Conservation (phyloP, 2,888 invertebrate genomes). For the Dicyrtomina minuta region DNA sequence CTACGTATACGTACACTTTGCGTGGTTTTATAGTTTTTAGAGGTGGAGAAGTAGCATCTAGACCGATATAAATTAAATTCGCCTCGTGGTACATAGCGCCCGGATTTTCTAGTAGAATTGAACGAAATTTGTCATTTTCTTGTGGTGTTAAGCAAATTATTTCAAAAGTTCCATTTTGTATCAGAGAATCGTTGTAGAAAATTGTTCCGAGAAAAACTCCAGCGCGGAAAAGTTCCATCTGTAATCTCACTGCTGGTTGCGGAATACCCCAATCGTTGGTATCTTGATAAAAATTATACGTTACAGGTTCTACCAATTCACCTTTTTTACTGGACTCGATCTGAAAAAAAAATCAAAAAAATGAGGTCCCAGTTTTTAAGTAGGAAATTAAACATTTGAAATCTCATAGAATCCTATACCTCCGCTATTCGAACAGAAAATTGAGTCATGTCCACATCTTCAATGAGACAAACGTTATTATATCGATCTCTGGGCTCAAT, state of each 20-base stretch:
- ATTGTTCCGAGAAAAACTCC: conserved; percentile 47
- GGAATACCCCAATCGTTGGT: conserved; percentile 32
- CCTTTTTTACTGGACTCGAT: conserved; percentile 35
- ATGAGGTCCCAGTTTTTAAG: too few relatives aligned
- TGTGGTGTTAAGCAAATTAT: conserved; percentile 46
- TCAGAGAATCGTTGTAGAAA: conserved; percentile 38
- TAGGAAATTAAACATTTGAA: conserved; percentile 14
- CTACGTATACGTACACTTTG: conserved; percentile 49
- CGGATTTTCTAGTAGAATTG: conserved; percentile 41
- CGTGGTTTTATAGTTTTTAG: conserved; percentile 34
- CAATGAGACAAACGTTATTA: conserved; percentile 49
- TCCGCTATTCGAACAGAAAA: conserved; percentile 43
- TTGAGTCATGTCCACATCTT: conserved; percentile 44
- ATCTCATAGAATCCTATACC: conserved; percentile 6
- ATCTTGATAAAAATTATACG: conserved; percentile 45
- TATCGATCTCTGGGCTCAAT: conserved; percentile 48
- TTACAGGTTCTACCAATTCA: conserved; percentile 39
- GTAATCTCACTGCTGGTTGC: conserved; percentile 38
- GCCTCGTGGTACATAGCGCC: conserved; percentile 47
- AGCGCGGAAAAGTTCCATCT: conserved; percentile 46
- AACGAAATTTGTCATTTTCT: conserved; percentile 43
- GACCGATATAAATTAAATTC: conserved; percentile 30
- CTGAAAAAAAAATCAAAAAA: conserved; percentile 37
- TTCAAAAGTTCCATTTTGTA: conserved; percentile 51
- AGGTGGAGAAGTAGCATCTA: background rate